A percentile compares a stretch with the other conserved stretches of the same genome.
Evolutionary conservation across 2,888 invertebrate species (phyloP).

Genomic region (Operophtera brumata): DNA sequence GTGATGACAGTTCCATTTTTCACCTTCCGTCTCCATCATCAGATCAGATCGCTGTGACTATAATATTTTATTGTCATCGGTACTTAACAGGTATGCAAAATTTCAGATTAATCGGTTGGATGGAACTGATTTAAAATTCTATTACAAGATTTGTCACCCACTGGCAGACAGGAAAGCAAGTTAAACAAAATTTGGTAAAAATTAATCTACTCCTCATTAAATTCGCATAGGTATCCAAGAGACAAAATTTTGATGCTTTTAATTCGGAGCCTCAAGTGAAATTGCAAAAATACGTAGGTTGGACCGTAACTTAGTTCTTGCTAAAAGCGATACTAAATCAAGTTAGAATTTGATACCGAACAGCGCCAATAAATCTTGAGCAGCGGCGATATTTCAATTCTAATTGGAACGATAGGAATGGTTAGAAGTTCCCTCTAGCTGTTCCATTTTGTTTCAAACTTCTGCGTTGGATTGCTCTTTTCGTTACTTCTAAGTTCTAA

Average conservation of each 20-base stretch:
- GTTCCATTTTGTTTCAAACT: constrained; percentile 34
- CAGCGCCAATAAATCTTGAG: constrained; percentile 33
- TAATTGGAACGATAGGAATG: constrained; percentile 35
- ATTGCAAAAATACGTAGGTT: constrained; percentile 21
- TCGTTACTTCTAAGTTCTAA: constrained; percentile 23
- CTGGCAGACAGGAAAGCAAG: too few relatives aligned
- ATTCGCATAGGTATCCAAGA: background rate
- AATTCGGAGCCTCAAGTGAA: constrained; percentile 1
- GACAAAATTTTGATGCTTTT: background rate
- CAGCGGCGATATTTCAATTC: constrained; percentile 31
- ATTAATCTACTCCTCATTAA: too few relatives aligned
- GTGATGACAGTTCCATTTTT: too few relatives aligned
- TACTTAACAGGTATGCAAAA: too few relatives aligned
- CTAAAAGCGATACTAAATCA: constrained; percentile 29
- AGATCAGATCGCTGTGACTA: too few relatives aligned
- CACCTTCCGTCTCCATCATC: too few relatives aligned
- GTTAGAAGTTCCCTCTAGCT: constrained; percentile 28
- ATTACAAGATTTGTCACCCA: too few relatives aligned
- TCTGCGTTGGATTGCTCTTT: constrained; percentile 29
- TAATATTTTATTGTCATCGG: too few relatives aligned
- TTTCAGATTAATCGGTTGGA: too few relatives aligned
- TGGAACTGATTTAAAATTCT: too few relatives aligned
- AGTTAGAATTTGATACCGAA: constrained; percentile 30
- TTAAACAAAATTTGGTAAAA: too few relatives aligned
- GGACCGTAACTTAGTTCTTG: constrained; percentile 17